Base-by-base conservation (phyloP, 92 coral and sea anemone species). In the Parazoanthus swiftii region DNA sequence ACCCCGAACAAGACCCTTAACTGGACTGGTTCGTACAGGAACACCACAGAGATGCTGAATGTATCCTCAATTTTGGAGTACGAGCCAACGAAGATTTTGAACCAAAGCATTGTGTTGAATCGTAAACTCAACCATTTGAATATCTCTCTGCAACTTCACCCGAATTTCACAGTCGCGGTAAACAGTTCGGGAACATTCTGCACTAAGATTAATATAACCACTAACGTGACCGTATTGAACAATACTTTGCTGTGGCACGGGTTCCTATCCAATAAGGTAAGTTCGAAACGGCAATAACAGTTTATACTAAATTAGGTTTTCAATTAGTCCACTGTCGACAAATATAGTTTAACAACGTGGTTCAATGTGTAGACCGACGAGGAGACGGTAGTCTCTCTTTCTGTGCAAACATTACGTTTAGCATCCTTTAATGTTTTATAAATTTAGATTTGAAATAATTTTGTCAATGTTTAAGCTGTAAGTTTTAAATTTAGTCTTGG, bases 161-260 rank as follows among this genome's bases (percentile, higher is more conserved):
- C 92, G 8, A 91, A 91, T 80, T 15, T 86, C 37, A 81, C 92
- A 37, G 50, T 91, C 50, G 77, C 89, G 13, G 37, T 91, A 5
- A 93, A 93, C 90, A 77, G 91, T 85, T 93, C 95, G 36, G 95
- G 95, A 20, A 91, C 90, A 46, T 89, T 93, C 89, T 81, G 77
- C 79, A 81, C 82, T 10, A 89, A 83, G 36, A 89, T 93, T 9
- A 89, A 91, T 39, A 80, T 77, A 0, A 89, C 86, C 6, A 89
- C 90, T 1, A 91, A 93, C 54, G 82, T 91, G 18, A 91, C 93
- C 58, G 39, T 74, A 3, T 71, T 35, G 82, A 93, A 93, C 84
- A 88, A 91, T n/a, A 91, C 89, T 1, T 76, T 86, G 21, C 76
- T 91, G 74, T 93, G 93, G 95, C 75, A 82, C 59, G 92, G 90